Percentiles rank a stretch among this genome's conserved stretches.
Conservation (phyloP, 1,140 invertebrate species). For the Homalodisca vitripennis region DNA sequence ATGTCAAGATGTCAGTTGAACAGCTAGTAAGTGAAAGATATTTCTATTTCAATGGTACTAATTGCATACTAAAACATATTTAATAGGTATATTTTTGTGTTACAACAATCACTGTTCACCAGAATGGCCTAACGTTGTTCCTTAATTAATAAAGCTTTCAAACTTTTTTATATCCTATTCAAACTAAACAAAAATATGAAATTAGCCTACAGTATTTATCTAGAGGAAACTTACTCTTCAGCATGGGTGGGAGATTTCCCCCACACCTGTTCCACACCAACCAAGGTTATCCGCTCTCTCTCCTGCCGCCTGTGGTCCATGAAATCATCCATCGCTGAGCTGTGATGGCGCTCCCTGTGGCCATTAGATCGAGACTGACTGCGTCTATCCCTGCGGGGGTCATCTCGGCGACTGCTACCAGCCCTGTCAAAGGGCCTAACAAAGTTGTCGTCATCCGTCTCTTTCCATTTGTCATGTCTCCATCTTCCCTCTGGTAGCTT, state of each 20-base stretch:
- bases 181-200: too few species aligned
- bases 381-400: not conserved
- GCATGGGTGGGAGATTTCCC: conserved; percentile 63
- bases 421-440: not conserved
- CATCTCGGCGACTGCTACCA: not conserved
- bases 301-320: conserved; percentile 58
- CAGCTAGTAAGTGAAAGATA: too few species aligned
- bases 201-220: too few species aligned
- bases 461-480: conserved; percentile 24
- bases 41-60: too few species aligned
- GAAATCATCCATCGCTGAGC: conserved; percentile 36
- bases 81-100: too few species aligned
- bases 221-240: conserved; percentile 63
- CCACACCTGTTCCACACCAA: conserved; percentile 67
- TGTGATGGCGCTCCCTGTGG: conserved; percentile 11
- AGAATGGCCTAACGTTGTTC: too few species aligned
- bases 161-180: too few species aligned
- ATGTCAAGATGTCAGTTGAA: too few species aligned
- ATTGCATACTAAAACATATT: too few species aligned
- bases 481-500: not conserved
- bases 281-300: conserved; percentile 67
- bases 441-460: not conserved
- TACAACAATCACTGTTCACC: too few species aligned
- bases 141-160: too few species aligned
- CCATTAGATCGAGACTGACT: conserved; percentile 20